Evolutionary conservation across 2,113 vertebrate genomes (phyloP).

Genomic region (Malurus cyaneus): DNA sequence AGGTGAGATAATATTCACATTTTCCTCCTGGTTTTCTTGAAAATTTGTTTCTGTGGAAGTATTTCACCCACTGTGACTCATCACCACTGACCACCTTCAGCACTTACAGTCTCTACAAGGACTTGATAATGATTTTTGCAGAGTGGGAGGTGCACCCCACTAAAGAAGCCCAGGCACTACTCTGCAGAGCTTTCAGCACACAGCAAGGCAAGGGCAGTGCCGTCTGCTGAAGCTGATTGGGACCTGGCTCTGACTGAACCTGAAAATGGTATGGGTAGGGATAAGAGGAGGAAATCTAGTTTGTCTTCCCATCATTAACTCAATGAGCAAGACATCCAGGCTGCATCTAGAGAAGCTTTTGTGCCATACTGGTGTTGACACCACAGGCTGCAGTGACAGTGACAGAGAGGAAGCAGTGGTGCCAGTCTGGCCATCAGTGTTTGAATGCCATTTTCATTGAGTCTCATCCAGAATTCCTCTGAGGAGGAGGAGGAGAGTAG

Average conservation of each 20-base stretch:
- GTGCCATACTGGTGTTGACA: not conserved
- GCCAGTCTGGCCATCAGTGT: not conserved
- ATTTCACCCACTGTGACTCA: not conserved
- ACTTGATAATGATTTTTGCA: not conserved
- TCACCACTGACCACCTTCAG: not conserved
- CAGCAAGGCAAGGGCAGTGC: not conserved
- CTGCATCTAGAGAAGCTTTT: not conserved
- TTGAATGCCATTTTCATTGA: not conserved
- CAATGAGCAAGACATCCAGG: not conserved
- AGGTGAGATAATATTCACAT: not conserved
- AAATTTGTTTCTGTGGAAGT: not conserved
- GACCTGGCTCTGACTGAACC: not conserved
- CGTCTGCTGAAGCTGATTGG: not conserved
- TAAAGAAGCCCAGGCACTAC: not conserved
- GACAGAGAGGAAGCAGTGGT: not conserved
- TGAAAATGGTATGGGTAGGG: not conserved
- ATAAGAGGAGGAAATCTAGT: not conserved
- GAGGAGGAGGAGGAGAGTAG: not conserved
- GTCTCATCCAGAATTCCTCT: not conserved
- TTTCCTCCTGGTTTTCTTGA: not conserved
- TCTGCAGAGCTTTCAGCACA: not conserved
- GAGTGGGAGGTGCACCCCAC: not conserved
- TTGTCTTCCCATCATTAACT: not conserved
- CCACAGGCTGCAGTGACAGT: not conserved
- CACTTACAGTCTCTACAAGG: not conserved